These are phyloP conservation scores for Lepus europaeus DNA, from an alignment of 2,113 vertebrate species.

Conservation along the genomic window DNA sequence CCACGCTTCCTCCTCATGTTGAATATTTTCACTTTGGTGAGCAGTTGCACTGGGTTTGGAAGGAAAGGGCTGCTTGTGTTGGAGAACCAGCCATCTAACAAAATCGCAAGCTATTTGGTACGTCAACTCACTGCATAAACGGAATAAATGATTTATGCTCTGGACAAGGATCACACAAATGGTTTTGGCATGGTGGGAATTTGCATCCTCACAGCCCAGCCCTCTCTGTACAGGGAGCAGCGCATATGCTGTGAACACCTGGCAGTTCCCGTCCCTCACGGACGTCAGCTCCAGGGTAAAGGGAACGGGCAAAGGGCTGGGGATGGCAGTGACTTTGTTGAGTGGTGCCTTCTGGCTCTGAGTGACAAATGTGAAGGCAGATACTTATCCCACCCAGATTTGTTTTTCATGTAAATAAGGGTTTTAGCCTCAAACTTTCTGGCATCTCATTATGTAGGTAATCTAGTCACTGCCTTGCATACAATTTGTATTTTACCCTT, in stretches of 20 bases:
- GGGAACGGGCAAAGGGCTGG: slow-evolving; percentile 45
- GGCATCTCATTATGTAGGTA: slow-evolving; percentile 60
- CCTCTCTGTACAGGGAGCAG: not conserved
- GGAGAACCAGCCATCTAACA: not conserved
- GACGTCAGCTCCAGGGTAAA: slow-evolving; percentile 49
- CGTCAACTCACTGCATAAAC: not conserved
- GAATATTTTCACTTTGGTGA: not conserved
- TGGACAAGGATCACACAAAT: slow-evolving; percentile 16
- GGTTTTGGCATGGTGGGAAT: not conserved
- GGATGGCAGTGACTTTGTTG: slow-evolving; percentile 12
- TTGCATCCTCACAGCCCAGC: not conserved
- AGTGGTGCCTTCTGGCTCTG: slow-evolving; percentile 61
- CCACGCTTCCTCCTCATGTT: not conserved
- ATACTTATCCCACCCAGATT: slow-evolving; percentile 12
- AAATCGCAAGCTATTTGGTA: not conserved
- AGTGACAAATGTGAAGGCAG: slow-evolving; percentile 71
- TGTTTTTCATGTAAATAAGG: slow-evolving; percentile 65
- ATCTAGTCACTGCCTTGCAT: not conserved
- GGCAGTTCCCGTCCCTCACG: slow-evolving; percentile 23
- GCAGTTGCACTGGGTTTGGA: not conserved
- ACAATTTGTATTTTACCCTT: slow-evolving; percentile 21
- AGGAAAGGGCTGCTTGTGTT: not conserved
- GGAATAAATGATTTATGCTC: slow-evolving; percentile 57
- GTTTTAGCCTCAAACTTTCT: slow-evolving; percentile 56
- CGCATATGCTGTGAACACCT: slow-evolving; percentile 55